Evolutionary conservation across 2,113 vertebrate species (phyloP).

Genomic region (Gavialis gangeticus): DNA sequence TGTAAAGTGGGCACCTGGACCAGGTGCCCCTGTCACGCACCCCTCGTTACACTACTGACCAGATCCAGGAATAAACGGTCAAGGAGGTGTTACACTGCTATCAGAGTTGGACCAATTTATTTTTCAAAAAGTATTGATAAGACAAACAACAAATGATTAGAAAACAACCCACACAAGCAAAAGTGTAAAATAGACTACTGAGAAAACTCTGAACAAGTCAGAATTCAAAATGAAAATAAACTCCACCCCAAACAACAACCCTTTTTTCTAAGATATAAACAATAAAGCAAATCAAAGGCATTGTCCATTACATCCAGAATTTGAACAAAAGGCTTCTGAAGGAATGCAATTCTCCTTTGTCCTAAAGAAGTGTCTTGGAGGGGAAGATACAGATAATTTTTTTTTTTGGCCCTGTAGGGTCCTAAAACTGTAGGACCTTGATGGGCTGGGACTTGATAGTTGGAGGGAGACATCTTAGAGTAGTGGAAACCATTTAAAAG

Average conservation of each 20-base stretch:
- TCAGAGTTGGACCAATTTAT: neutral
- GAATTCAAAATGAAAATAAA: neutral
- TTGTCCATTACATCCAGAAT: neutral
- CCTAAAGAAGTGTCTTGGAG: neutral
- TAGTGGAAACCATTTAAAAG: neutral
- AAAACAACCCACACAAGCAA: conserved; percentile 44
- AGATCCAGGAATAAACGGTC: neutral
- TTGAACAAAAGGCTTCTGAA: neutral
- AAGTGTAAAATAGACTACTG: neutral
- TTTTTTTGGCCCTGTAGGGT: neutral
- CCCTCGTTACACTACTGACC: conserved; percentile 12
- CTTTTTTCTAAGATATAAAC: conserved; percentile 20
- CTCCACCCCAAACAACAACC: neutral
- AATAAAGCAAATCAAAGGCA: neutral
- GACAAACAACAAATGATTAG: neutral
- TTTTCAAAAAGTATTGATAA: conserved; percentile 25
- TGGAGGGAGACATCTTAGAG: neutral
- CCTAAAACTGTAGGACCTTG: neutral
- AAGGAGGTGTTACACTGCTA: neutral
- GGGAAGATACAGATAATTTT: too few species aligned
- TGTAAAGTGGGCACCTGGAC: too few species aligned
- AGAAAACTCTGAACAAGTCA: neutral
- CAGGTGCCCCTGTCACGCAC: too few species aligned
- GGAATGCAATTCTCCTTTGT: neutral
- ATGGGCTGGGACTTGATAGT: neutral